Evolutionary conservation across 2,113 vertebrate genomes (phyloP).

Genomic region (Promerops cafer): DNA sequence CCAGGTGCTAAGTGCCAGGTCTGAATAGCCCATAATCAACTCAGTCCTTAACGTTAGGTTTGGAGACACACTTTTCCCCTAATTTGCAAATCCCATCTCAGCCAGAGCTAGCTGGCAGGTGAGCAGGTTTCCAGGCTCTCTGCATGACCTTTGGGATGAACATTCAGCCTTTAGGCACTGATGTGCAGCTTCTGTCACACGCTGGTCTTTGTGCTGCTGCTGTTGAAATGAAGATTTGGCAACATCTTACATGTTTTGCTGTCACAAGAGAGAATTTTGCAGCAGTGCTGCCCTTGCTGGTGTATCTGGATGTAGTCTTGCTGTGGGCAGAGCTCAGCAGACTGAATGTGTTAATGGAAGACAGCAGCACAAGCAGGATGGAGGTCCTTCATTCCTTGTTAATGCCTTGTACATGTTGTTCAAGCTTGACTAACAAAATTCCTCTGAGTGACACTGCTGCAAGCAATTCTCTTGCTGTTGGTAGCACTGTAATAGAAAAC

Average conservation of each 20-base stretch:
- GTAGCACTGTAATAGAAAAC: background rate
- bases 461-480: background rate
- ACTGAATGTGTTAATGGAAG: background rate
- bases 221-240: background rate
- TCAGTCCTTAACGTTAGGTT: background rate
- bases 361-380: background rate
- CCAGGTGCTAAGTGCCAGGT: background rate
- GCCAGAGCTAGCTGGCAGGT: background rate
- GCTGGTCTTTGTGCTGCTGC: background rate
- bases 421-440: background rate
- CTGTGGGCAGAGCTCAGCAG: background rate
- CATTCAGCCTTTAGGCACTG: background rate
- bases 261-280: background rate
- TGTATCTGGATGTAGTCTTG: background rate
- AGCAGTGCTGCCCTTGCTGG: background rate
- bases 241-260: background rate
- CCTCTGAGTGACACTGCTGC: background rate
- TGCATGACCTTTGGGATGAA: background rate
- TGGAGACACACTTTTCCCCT: background rate
- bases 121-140: background rate
- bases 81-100: background rate
- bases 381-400: background rate
- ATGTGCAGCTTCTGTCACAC: background rate
- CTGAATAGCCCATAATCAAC: background rate
- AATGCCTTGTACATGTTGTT: background rate